Base-by-base conservation (phyloP, 2,888 invertebrate genomes). In the Dascillus cervinus region DNA sequence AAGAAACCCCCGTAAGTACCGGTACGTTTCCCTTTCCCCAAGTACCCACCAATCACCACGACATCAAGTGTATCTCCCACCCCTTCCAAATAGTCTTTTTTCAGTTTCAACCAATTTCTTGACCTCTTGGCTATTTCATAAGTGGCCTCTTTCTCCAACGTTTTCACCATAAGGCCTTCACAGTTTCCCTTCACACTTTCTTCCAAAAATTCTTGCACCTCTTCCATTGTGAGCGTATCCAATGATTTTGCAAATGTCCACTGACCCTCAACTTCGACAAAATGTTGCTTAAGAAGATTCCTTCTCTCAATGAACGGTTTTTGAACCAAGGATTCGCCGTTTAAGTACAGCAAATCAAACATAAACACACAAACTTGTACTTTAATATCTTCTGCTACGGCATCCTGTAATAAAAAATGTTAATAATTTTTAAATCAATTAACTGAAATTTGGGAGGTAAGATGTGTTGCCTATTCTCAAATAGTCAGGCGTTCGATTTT, bases 81-180 rank as follows among this genome's bases (percentile, higher is more conserved):
- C 19, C 94, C 94, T 13, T 96, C 90, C 43, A 98, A 68, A 67
- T 98, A 98, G 70, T 98, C 98, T 59, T 97, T 97, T 64, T 97
- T 97, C 32, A 97, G 65, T 73, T 95, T 95, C 19, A 95, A 69
- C 95, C 95, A 96, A 64, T 92, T 94, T 43, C 81, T 77, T 0
- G 91, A 91, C 20, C 98, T 70, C 50, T 94, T 87, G 0, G 97
- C 96, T 49, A 98, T 97, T 71, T 98, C 97, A 65, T 98, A 98
- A 0, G 87, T 84, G 0, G 97, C 91, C 52, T 87, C 82, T 14
- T 79, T 79, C 47, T 82, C 76, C 28, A 98, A 67, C 0, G 95
- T 90, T 71, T 98, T 98, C 4, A 98, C 90, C 97, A 98, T 98
- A 33, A 98, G 71, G 1, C 98, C 98, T 70, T 98, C 98, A 66